phyloP scores from a whole-genome alignment of 2,888 invertebrate species.

The Mythimna ferrago region DNA sequence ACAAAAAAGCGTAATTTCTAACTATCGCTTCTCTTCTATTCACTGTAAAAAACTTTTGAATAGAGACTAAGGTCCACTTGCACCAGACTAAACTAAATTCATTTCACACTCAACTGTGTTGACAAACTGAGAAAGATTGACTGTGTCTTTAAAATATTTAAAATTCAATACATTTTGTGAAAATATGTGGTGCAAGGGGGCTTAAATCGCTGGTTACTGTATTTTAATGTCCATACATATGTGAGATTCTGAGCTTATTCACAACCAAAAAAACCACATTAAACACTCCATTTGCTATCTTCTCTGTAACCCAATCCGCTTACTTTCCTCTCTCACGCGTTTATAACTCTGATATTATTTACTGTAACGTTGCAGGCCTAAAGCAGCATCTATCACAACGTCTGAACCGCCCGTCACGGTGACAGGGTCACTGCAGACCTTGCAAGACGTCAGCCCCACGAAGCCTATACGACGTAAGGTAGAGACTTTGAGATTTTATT shows the following conservation, averaged over 20 bases:
- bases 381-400: conserved; percentile 85
- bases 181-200: neutral
- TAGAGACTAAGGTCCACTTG: neutral
- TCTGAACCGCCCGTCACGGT: conserved; percentile 79
- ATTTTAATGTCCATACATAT: neutral
- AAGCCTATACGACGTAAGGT: conserved; percentile 87
- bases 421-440: conserved; percentile 80
- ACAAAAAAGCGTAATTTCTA: neutral
- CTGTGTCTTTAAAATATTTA: too few relatives aligned
- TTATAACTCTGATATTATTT: conserved; percentile 26
- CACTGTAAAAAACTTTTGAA: neutral
- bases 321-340: neutral
- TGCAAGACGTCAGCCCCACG: conserved; percentile 87
- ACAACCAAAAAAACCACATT: neutral
- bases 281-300: conserved; percentile 40
- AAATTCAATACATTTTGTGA: neutral
- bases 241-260: neutral
- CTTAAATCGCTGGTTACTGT: neutral
- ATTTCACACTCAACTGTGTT: neutral
- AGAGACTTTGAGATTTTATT: conserved; percentile 44
- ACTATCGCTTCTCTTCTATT: conserved; percentile 2
- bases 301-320: conserved; percentile 21
- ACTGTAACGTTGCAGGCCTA: conserved; percentile 78
- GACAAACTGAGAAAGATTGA: neutral
- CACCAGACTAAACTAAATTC: neutral